Percentiles rank a stretch among this genome's conserved stretches.
Conservation (phyloP, 2,113 vertebrate genomes). For the Silurus glanis region DNA sequence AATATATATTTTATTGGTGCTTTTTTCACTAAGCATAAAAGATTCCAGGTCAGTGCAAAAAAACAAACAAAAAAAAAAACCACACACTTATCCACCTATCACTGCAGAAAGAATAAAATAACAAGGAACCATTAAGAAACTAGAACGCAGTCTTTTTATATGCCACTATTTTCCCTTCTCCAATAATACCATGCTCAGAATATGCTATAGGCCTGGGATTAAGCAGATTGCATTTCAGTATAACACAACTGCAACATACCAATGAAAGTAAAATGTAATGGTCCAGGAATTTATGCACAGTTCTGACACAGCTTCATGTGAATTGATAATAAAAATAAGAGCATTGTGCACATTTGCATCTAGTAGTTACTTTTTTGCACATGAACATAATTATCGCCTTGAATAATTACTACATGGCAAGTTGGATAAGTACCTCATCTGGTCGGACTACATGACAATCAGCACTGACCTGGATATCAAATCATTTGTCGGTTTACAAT, state of each 20-base stretch:
- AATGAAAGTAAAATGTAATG: background rate
- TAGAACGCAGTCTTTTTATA: background rate
- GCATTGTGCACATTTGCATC: background rate
- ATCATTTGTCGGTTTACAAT: background rate
- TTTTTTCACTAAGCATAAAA: background rate
- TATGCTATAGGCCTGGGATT: background rate
- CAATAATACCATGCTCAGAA: background rate
- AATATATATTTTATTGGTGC: too few species aligned
- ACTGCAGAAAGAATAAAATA: background rate
- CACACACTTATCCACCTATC: background rate
- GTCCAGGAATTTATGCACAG: background rate
- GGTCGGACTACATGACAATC: background rate
- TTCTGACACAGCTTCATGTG: background rate
- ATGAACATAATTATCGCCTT: background rate
- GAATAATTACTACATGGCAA: conserved; percentile 1
- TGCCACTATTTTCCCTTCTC: background rate
- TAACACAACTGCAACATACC: background rate
- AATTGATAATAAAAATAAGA: background rate
- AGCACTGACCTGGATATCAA: background rate
- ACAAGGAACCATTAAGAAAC: background rate
- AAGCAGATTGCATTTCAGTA: background rate
- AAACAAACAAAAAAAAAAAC: background rate
- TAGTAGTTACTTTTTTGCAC: background rate
- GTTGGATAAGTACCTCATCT: background rate
- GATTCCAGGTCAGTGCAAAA: background rate